Conservation (phyloP, 2,888 invertebrate species). For the Drosophila falleni region DNA sequence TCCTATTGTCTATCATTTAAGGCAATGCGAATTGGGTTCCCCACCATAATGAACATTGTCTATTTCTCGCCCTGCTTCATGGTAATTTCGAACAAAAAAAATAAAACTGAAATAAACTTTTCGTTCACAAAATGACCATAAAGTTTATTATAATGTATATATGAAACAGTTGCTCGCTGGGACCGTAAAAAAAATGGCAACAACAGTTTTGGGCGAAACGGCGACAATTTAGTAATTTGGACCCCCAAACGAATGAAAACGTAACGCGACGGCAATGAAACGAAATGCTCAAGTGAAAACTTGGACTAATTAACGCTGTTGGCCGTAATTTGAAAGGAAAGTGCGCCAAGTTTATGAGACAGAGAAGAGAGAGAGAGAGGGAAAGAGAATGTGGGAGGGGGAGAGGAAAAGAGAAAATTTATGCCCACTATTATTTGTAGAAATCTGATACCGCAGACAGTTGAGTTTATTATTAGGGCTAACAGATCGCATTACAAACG, state of each 20-base stretch:
- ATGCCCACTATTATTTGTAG: constrained; percentile 49
- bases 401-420: constrained; percentile 32
- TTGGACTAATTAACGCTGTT: constrained; percentile 69
- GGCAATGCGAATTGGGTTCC: constrained; percentile 31
- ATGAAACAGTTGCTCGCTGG: constrained; percentile 44
- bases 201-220: constrained; percentile 30
- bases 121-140: constrained; percentile 73
- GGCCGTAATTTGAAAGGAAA: constrained; percentile 56
- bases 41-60: constrained; percentile 1
- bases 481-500: constrained; percentile 51
- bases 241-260: constrained; percentile 16
- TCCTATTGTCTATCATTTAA: constrained; percentile 44
- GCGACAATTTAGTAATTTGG: constrained; percentile 54
- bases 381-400: background rate
- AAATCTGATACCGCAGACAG: constrained; percentile 47
- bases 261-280: constrained; percentile 44
- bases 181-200: constrained; percentile 42
- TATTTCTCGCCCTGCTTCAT: constrained; percentile 15
- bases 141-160: constrained; percentile 71
- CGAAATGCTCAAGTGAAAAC: constrained; percentile 69
- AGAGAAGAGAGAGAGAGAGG: constrained; percentile 1
- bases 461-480: constrained; percentile 47
- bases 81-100: constrained; percentile 22
- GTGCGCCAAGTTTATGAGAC: constrained; percentile 51
- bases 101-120: constrained; percentile 41